Evolutionary conservation across 2,113 vertebrate species (phyloP).

Genomic region (Pica pica): DNA sequence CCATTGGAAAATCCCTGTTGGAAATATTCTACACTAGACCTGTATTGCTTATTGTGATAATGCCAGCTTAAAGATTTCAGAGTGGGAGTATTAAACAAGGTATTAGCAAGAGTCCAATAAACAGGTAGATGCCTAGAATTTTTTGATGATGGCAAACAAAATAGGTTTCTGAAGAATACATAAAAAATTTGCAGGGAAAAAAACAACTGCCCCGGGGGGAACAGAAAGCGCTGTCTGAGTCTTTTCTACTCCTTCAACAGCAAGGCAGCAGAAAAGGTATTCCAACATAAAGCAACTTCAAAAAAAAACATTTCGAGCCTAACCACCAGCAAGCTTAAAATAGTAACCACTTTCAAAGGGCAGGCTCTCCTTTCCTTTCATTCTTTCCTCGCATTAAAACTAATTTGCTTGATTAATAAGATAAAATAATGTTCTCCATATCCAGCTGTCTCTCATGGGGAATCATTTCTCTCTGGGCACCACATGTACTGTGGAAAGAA

Average conservation of each 20-base stretch:
- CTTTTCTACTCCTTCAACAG: not conserved
- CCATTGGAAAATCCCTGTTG: not conserved
- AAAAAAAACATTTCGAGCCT: not conserved
- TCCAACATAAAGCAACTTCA: not conserved
- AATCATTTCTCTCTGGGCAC: not conserved
- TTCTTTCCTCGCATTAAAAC: not conserved
- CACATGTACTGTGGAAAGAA: not conserved
- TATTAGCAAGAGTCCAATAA: not conserved
- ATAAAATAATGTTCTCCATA: not conserved
- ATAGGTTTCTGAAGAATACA: not conserved
- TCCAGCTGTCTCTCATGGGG: not conserved
- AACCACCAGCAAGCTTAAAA: not conserved
- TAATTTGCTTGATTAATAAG: slow-evolving; percentile 13
- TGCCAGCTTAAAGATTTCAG: not conserved
- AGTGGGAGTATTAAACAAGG: not conserved
- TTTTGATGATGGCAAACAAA: not conserved
- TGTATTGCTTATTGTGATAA: not conserved
- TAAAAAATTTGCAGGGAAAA: not conserved
- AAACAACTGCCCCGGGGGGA: not conserved
- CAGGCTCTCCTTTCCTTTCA: not conserved
- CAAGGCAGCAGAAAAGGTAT: not conserved
- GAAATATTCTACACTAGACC: not conserved
- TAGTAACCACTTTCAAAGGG: not conserved
- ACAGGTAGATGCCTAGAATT: not conserved
- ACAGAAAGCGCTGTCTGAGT: not conserved